Percentiles rank a stretch among this genome's conserved stretches.
Conservation (phyloP, 2,888 invertebrate genomes). For the Stomorhina lunata region DNA sequence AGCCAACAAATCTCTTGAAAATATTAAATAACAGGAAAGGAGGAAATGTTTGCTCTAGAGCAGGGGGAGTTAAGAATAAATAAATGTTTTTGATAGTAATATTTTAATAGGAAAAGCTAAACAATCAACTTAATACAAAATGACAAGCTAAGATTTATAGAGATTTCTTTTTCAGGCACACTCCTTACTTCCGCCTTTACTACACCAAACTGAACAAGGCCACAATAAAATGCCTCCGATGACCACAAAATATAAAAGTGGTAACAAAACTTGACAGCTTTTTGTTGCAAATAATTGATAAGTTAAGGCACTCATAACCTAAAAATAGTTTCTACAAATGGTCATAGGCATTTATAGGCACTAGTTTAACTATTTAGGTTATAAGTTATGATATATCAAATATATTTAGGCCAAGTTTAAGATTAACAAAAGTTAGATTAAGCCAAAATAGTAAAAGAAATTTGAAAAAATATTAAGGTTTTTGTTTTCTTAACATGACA, state of each 20-base stretch:
- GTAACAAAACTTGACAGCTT: conserved; percentile 39
- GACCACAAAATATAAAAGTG: conserved; percentile 14
- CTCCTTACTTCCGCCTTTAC: not conserved
- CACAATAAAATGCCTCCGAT: too few species aligned
- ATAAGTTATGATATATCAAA: conserved; percentile 18
- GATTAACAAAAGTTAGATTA: conserved; percentile 4
- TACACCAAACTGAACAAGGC: too few species aligned
- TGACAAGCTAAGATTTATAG: conserved; percentile 38
- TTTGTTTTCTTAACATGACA: not conserved
- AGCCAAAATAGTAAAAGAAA: not conserved
- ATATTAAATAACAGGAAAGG: not conserved
- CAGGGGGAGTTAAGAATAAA: not conserved
- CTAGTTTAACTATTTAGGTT: conserved; percentile 1
- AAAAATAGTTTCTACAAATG: not conserved
- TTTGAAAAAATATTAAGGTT: conserved; percentile 11
- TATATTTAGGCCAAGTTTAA: conserved; percentile 39
- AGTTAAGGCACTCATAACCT: conserved; percentile 14
- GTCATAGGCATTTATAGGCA: not conserved
- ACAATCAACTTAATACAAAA: conserved; percentile 43
- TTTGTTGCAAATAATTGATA: conserved; percentile 45
- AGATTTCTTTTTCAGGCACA: not conserved
- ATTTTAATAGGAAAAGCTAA: conserved; percentile 54
- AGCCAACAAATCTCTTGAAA: too few species aligned
- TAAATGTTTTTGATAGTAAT: conserved; percentile 43
- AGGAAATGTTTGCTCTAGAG: too few species aligned